A percentile compares a stretch with the other conserved stretches of the same genome.
These are phyloP conservation scores for Drosophila colorata DNA, from an alignment of 2,888 invertebrate genomes.

Conservation along the genomic window DNA sequence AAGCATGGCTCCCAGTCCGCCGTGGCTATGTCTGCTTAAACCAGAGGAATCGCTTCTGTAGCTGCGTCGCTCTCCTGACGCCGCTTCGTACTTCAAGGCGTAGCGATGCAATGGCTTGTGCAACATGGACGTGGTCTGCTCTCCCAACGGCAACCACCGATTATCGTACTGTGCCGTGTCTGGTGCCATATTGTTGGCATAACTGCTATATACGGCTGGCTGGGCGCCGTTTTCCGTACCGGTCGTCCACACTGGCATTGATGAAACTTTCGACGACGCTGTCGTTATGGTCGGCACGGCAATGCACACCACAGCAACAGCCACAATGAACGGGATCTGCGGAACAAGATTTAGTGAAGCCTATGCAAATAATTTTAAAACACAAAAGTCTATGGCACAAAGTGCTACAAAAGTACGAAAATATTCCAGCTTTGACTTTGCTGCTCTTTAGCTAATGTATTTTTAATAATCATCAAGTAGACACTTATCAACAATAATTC, in stretches of 20 bases:
- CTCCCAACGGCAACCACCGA: conserved; percentile 67
- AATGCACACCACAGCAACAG: conserved; percentile 68
- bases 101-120: conserved; percentile 49
- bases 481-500: too few relatives aligned
- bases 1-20: conserved; percentile 58
- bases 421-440: conserved; percentile 1
- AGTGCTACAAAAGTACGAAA: conserved; percentile 31
- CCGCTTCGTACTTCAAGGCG: conserved; percentile 36
- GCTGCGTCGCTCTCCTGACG: conserved; percentile 48
- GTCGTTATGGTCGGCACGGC: conserved; percentile 48
- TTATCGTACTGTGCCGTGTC: conserved; percentile 63
- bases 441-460: conserved; percentile 40
- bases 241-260: conserved; percentile 35
- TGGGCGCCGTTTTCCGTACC: conserved; percentile 30
- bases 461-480: conserved; percentile 54
- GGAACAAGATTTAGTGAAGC: conserved; percentile 2
- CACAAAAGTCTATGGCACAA: conserved; percentile 25
- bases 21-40: conserved; percentile 22
- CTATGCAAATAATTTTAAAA: conserved; percentile 39
- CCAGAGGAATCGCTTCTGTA: conserved; percentile 50
- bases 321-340: conserved; percentile 68
- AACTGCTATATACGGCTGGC: conserved; percentile 52
- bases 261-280: conserved; percentile 37
- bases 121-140: conserved; percentile 31
- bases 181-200: conserved; percentile 63